Conservation (phyloP, 2,113 vertebrate species). For the Mormyrus lacerda region DNA sequence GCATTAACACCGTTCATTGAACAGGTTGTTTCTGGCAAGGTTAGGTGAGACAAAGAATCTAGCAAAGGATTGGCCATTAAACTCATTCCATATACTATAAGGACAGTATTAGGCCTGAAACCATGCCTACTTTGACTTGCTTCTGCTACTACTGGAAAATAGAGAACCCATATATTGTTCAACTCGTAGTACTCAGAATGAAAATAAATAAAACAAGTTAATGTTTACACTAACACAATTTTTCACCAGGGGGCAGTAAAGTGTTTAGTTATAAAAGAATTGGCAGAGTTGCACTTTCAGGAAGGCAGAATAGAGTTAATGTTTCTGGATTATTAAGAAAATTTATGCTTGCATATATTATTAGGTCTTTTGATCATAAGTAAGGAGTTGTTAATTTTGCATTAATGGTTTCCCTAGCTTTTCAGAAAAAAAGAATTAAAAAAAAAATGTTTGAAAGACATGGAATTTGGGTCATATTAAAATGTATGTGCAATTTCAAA, state of each 20-base stretch:
- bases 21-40: neutral
- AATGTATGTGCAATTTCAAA: slow-evolving; percentile 15
- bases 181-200: neutral
- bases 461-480: slow-evolving; percentile 11
- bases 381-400: neutral
- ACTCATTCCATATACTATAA: neutral
- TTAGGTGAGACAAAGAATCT: neutral
- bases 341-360: slow-evolving; percentile 6
- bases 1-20: neutral
- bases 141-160: neutral
- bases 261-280: neutral
- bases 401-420: neutral
- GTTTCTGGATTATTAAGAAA: neutral
- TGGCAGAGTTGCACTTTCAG: neutral
- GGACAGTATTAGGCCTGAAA: neutral
- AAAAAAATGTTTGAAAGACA: slow-evolving; percentile 19
- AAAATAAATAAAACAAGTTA: neutral
- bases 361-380: slow-evolving; percentile 5
- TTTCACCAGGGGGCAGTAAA: slow-evolving; percentile 18
- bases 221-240: neutral
- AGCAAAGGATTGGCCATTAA: neutral
- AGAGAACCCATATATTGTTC: neutral
- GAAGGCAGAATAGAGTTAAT: neutral
- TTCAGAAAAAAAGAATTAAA: neutral
- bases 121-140: neutral